Evolutionary conservation across 2,113 vertebrate genomes (phyloP).

Genomic region (Catagonus wagneri): DNA sequence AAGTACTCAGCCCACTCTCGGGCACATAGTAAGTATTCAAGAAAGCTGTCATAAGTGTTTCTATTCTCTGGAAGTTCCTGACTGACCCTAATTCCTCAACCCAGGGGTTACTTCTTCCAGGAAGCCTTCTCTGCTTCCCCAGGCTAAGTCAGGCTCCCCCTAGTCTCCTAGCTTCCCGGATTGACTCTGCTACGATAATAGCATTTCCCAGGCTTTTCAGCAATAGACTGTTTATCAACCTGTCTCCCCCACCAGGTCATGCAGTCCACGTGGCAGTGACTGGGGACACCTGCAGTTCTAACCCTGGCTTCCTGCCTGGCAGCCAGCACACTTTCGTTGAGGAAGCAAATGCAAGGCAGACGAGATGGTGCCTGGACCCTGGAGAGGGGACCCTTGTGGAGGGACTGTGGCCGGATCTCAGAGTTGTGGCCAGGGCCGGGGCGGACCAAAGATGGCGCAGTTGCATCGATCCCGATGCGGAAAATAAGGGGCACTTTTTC

Average conservation of each 20-base stretch:
- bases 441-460: not conserved
- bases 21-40: not conserved
- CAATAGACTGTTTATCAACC: not conserved
- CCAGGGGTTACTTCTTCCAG: too few relatives aligned
- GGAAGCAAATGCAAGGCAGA: not conserved
- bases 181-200: not conserved
- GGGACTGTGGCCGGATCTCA: not conserved
- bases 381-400: not conserved
- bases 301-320: not conserved
- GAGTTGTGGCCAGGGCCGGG: not conserved
- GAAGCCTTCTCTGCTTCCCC: not conserved
- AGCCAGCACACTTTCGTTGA: not conserved
- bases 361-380: not conserved
- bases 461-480: not conserved
- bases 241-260: too few relatives aligned
- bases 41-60: not conserved
- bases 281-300: not conserved
- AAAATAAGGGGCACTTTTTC: not conserved
- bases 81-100: not conserved
- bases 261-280: accelerated
- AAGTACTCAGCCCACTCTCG: not conserved
- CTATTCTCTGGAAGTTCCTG: not conserved
- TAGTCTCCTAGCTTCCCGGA: not conserved
- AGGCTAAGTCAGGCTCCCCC: not conserved
- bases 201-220: not conserved